Conservation (phyloP, 1,140 invertebrate species). For the Drosophila tani region DNA sequence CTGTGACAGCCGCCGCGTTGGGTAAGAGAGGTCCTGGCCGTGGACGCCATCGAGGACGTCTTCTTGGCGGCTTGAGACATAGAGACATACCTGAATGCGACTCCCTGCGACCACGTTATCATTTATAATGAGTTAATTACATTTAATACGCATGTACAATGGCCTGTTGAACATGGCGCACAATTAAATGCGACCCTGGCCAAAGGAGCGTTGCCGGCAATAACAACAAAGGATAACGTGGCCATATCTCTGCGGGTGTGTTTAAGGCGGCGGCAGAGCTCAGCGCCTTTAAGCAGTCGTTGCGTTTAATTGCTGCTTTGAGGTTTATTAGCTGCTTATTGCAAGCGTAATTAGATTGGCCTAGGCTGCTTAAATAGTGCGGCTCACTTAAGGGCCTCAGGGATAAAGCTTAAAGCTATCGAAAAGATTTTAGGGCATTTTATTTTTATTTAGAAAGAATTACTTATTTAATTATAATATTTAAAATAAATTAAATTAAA, state of each 20-base stretch:
- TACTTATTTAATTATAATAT: too few relatives aligned
- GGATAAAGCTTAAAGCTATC: not conserved
- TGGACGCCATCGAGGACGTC: slow-evolving; percentile 6
- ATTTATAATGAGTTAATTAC: slow-evolving; percentile 84
- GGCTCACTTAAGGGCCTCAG: not conserved
- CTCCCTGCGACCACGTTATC: slow-evolving; percentile 69
- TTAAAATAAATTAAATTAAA: too few relatives aligned
- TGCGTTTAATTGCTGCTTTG: slow-evolving; percentile 60
- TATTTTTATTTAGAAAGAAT: too few relatives aligned
- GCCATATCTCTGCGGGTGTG: slow-evolving; percentile 25
- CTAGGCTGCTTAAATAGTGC: slow-evolving; percentile 30
- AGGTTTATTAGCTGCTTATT: slow-evolving; percentile 65
- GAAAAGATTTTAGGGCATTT: too few relatives aligned
- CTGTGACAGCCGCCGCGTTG: slow-evolving; percentile 56
- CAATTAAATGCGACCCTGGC: slow-evolving; percentile 79
- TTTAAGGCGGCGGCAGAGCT: slow-evolving; percentile 17
- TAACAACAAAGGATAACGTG: slow-evolving; percentile 59
- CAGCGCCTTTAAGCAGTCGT: slow-evolving; percentile 62
- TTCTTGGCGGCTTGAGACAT: slow-evolving; percentile 53
- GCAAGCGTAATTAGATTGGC: slow-evolving; percentile 37
- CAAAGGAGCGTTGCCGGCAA: slow-evolving; percentile 32
- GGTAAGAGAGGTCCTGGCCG: slow-evolving; percentile 5
- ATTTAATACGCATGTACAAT: slow-evolving; percentile 82
- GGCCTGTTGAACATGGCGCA: slow-evolving; percentile 77
- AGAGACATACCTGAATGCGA: slow-evolving; percentile 52